Percentiles rank a stretch among this genome's conserved stretches.
Conservation (phyloP, 92 coral and sea anemone species). For the Palythoa heliodiscus region DNA sequence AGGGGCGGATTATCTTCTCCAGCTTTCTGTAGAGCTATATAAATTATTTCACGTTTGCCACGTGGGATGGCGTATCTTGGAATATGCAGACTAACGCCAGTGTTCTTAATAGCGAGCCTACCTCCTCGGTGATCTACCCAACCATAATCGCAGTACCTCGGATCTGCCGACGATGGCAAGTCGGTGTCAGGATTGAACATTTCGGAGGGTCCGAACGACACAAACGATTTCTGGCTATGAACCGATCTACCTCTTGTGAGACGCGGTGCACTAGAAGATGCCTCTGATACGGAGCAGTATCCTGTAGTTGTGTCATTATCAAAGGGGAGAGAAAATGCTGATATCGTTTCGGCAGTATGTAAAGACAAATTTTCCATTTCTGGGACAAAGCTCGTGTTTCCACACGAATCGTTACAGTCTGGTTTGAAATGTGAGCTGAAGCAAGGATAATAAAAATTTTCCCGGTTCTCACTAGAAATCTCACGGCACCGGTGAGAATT, state of each 20-base stretch:
- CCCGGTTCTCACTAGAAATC: background rate
- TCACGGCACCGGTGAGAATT: background rate
- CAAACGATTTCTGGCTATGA: background rate
- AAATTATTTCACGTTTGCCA: conserved; percentile 13
- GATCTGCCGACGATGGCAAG: conserved; percentile 28
- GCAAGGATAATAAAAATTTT: background rate
- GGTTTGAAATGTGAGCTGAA: too few relatives aligned
- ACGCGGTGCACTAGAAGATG: background rate
- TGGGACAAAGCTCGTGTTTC: background rate
- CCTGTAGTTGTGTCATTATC: background rate
- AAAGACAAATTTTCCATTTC: background rate
- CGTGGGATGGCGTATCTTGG: conserved; percentile 13
- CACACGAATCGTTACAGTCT: background rate
- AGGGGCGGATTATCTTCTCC: conserved; percentile 15
- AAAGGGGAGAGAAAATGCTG: background rate
- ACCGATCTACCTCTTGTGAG: background rate
- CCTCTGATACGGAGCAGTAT: background rate
- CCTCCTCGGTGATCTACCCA: conserved; percentile 26
- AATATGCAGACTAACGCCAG: conserved; percentile 27
- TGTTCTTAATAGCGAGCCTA: conserved; percentile 5
- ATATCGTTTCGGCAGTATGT: background rate
- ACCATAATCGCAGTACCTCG: conserved; percentile 27
- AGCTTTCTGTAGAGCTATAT: conserved; percentile 29
- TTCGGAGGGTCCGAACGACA: background rate
- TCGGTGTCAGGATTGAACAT: background rate